phyloP scores from a whole-genome alignment of 2,113 vertebrate genomes.

The Pelodiscus sinensis region DNA sequence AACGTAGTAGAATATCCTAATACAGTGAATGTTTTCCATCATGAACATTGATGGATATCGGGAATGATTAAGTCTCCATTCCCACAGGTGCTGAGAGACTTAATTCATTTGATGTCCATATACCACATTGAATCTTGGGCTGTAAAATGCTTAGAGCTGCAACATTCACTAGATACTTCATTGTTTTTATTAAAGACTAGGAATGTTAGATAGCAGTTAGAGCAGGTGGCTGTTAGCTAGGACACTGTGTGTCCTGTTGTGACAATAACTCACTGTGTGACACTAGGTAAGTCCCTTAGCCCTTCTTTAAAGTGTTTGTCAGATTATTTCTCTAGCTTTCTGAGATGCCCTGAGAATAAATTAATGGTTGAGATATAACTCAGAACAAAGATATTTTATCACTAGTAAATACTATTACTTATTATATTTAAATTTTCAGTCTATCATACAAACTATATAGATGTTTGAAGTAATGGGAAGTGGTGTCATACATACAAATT shows the following conservation, averaged over 20 bases:
- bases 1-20: background rate
- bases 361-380: background rate
- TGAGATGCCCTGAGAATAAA: background rate
- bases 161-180: background rate
- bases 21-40: background rate
- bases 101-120: background rate
- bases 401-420: accelerated
- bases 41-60: background rate
- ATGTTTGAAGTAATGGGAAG: conserved; percentile 15
- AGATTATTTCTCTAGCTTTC: background rate
- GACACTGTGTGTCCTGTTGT: background rate
- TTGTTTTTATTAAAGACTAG: background rate
- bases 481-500: conserved; percentile 49
- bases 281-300: background rate
- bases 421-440: background rate
- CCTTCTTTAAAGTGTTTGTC: accelerated
- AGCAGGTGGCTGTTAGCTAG: accelerated
- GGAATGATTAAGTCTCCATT: background rate
- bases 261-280: background rate
- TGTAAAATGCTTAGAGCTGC: background rate
- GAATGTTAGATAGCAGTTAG: accelerated
- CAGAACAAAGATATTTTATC: background rate
- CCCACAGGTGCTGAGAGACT: accelerated
- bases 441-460: background rate
- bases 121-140: background rate